Conservation (phyloP, 2,888 invertebrate species). For the Neelides folsomi region DNA sequence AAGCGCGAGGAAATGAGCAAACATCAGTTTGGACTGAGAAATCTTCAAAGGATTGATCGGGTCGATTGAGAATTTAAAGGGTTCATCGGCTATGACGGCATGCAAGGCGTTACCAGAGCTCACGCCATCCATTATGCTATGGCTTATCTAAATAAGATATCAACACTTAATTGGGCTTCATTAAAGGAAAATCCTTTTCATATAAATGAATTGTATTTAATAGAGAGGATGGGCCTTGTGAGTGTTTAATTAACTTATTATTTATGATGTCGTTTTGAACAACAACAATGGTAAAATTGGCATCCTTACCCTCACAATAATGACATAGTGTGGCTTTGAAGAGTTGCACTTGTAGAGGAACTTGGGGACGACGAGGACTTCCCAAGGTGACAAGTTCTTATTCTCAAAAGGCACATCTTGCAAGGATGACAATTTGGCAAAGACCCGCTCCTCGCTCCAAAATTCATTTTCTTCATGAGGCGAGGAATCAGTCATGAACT, state of each 20-base stretch:
- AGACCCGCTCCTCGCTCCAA: too few relatives aligned
- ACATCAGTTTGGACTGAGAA: constrained; percentile 3
- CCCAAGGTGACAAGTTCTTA: constrained; percentile 20
- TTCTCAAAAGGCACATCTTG: too few relatives aligned
- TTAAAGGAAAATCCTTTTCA: background rate
- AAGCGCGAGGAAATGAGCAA: constrained; percentile 16
- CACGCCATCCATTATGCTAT: constrained; percentile 17
- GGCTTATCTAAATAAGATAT: background rate
- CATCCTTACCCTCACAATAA: constrained; percentile 11
- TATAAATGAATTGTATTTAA: background rate
- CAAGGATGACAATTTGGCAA: too few relatives aligned
- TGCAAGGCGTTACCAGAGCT: constrained; percentile 22
- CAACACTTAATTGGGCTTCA: too few relatives aligned
- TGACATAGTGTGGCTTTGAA: constrained; percentile 15
- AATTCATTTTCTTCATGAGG: too few relatives aligned
- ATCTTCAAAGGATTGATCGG: constrained; percentile 18
- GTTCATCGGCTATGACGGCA: constrained; percentile 22
- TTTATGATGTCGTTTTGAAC: too few relatives aligned
- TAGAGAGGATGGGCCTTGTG: background rate
- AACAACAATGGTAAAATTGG: background rate
- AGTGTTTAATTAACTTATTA: background rate
- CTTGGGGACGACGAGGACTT: constrained; percentile 22
- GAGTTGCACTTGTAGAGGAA: constrained; percentile 6
- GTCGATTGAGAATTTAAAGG: constrained; percentile 28
- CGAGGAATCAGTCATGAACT: too few relatives aligned